phyloP scores from a whole-genome alignment of 2,888 invertebrate genomes.

The Pyrochroa serraticornis region DNA sequence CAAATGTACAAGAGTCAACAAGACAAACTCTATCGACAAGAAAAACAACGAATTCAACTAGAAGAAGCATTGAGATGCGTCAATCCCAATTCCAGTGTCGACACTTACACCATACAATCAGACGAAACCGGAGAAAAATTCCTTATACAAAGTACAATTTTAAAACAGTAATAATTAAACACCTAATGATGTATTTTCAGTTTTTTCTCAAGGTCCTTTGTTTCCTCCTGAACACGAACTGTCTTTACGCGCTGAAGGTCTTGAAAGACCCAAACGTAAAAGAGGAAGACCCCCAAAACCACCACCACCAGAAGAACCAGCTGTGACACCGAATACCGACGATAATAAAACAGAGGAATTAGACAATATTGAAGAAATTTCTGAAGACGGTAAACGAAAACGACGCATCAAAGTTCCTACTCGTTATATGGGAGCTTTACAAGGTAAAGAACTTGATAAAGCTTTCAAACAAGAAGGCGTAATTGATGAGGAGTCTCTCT shows the following conservation, averaged over 20 bases:
- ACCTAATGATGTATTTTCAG: constrained; percentile 54
- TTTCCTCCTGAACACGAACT: constrained; percentile 71
- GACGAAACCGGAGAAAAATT: constrained; percentile 58
- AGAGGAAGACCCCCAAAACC: constrained; percentile 73
- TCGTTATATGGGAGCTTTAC: constrained; percentile 61
- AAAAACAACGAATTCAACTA: constrained; percentile 51
- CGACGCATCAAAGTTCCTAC: constrained; percentile 71
- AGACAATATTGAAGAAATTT: constrained; percentile 47
- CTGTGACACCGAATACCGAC: too few species aligned
- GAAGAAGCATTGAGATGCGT: constrained; percentile 51
- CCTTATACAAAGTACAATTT: constrained; percentile 60
- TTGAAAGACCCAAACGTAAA: constrained; percentile 71
- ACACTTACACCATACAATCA: constrained; percentile 50
- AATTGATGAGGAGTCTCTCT: constrained; percentile 60
- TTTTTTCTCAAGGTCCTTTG: constrained; percentile 66
- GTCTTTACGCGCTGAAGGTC: constrained; percentile 67
- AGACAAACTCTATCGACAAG: constrained; percentile 54
- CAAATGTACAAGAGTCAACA: constrained; percentile 59
- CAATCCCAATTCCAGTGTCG: constrained; percentile 53
- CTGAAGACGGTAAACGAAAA: constrained; percentile 64
- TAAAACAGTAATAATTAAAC: constrained; percentile 7
- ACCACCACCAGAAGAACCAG: constrained; percentile 28
- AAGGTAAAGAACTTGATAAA: constrained; percentile 77
- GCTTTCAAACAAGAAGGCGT: constrained; percentile 76
- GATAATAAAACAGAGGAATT: constrained; percentile 26